Evolutionary conservation across 2,888 invertebrate species (phyloP), one percentile per base, ranked within the genome.

Genomic region (Polydrusus cervinus): DNA sequence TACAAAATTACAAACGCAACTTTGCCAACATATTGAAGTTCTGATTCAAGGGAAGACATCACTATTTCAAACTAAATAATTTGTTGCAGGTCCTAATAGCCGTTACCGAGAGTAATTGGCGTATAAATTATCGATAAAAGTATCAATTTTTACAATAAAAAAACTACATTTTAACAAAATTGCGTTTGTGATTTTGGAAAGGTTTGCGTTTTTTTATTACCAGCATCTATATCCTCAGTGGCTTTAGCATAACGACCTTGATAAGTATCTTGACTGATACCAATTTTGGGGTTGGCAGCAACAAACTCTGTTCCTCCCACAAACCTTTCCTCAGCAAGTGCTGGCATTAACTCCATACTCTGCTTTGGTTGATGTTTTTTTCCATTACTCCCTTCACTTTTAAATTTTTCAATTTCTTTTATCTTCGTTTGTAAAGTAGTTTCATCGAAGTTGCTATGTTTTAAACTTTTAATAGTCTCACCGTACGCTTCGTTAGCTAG

Each of bases 191-290:
- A 25, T 25, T 25, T 25, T 5, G 25, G 25, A 25, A 5, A 25
- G 25, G 25, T 25, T 25, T n/a, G n/a, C n/a, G n/a, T n/a, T n/a
- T n/a, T 25, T 25, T 25, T 25, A 25, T 25, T 67, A 77, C 77
- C 96, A 3, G 93, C 91, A 77, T 89, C 87, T 10, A 96, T 92
- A 81, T 93, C 90, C 73, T 90, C 89, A 0, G 89, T 89, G 0
- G 96, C 95, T 38, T 90, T 89, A 0, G 94, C 95, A 84, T 91
- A 95, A 81, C 96, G 89, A 0, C 96, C 96, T 82, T 90, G 89
- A 3, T 87, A 84, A 18, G 89, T 88, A 68, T 91, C 91, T 74
- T 90, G 89, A 65, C 90, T 90, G 76, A 95, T 90, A 70, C 89
- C 88, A 2, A 95, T 89, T 0, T 91, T 89, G 6, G 90, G 89